Conservation (phyloP, 2,113 vertebrate genomes). For the Recurvirostra avosetta region DNA sequence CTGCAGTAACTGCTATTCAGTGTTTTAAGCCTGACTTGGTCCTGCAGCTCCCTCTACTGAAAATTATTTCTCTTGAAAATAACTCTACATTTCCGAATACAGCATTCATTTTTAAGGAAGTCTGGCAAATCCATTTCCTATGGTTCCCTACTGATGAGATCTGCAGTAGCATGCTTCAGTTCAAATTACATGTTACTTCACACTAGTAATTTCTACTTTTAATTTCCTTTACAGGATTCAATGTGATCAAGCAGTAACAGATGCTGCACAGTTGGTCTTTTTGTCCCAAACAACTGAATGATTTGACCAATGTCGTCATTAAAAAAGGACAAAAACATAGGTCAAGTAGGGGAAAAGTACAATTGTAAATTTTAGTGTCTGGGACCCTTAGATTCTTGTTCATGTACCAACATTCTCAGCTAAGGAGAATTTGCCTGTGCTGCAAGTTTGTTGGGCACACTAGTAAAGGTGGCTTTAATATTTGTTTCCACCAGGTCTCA, state of each 20-base stretch:
- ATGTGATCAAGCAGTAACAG: neutral
- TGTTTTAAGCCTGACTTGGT: neutral
- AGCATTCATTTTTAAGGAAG: conserved; percentile 31
- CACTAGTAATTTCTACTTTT: neutral
- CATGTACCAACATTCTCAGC: neutral
- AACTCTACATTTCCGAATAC: neutral
- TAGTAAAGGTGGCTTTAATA: neutral
- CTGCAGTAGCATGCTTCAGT: neutral
- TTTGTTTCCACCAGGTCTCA: neutral
- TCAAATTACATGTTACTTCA: neutral
- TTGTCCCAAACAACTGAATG: neutral
- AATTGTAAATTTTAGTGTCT: neutral
- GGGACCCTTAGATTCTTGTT: neutral
- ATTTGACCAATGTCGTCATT: neutral
- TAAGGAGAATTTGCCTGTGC: neutral
- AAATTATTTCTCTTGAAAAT: conserved; percentile 12
- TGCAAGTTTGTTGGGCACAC: neutral
- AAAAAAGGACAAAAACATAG: neutral
- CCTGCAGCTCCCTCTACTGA: conserved; percentile 68
- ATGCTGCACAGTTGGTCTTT: neutral
- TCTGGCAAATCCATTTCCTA: neutral
- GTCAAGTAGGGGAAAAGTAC: neutral
- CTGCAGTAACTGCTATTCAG: neutral
- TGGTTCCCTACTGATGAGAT: neutral
- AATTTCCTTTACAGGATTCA: neutral